Conservation (phyloP, 2,888 invertebrate genomes). For the Abrostola triplasia region DNA sequence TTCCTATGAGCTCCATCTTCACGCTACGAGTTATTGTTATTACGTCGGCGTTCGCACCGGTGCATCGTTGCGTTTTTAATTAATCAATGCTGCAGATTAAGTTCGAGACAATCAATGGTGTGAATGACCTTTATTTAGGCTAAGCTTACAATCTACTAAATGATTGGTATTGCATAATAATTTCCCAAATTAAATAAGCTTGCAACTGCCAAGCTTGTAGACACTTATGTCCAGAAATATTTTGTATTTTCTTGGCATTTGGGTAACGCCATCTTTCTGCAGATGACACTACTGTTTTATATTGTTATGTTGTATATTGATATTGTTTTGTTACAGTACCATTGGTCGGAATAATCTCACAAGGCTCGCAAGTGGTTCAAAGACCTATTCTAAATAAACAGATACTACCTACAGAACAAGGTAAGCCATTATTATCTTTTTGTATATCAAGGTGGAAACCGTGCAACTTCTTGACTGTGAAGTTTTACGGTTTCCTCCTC, state of each 20-base stretch:
- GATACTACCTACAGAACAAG: conserved; percentile 84
- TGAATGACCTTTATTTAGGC: background rate
- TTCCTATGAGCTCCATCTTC: no score
- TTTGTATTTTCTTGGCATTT: no score
- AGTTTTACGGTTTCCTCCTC: no score
- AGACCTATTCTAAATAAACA: conserved; percentile 83
- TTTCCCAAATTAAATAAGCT: no score
- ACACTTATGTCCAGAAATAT: no score
- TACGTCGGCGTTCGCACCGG: no score
- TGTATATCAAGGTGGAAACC: no score
- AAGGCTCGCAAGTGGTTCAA: conserved; percentile 86
- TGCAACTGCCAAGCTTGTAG: no score
- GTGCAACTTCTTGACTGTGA: no score
- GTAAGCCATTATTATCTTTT: no score
- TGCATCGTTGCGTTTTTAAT: background rate
- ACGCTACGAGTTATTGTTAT: background rate
- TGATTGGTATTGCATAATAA: no score
- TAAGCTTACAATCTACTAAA: background rate
- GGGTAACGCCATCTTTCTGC: no score
- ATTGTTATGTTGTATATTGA: background rate
- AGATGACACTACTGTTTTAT: background rate
- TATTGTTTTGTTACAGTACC: conserved; percentile 74
- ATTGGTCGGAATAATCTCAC: conserved; percentile 79
- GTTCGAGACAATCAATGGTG: background rate
- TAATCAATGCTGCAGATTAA: background rate